Conservation (phyloP, 2,113 vertebrate species). For the Catharus minimus region DNA sequence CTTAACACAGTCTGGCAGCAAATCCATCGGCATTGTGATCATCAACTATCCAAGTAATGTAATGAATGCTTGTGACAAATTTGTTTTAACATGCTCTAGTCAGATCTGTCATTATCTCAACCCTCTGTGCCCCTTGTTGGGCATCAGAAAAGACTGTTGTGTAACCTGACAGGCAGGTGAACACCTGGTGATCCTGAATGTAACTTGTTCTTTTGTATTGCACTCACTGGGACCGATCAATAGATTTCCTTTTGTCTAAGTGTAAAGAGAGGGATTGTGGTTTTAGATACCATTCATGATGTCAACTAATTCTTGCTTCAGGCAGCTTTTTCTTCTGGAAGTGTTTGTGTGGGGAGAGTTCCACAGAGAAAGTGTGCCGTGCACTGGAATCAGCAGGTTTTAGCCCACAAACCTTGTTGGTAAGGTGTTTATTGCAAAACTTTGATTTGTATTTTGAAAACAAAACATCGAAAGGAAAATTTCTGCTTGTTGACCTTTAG, state of each 20-base stretch:
- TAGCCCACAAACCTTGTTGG: constrained; percentile 90
- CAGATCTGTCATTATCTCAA: neutral
- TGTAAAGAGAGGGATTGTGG: neutral
- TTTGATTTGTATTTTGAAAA: neutral
- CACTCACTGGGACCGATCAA: neutral
- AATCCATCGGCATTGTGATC: neutral
- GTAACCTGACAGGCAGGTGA: neutral
- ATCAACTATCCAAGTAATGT: neutral
- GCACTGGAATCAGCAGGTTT: constrained; percentile 85
- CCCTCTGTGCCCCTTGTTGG: neutral
- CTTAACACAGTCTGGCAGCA: neutral
- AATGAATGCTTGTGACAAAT: neutral
- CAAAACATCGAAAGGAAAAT: neutral
- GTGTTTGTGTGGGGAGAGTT: constrained; percentile 86
- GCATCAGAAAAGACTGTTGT: neutral
- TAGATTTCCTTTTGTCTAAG: fast-evolving
- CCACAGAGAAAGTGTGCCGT: constrained; percentile 81
- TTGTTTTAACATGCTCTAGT: neutral
- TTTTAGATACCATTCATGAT: neutral
- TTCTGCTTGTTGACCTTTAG: neutral
- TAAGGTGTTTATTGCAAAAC: constrained; percentile 64
- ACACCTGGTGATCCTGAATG: neutral
- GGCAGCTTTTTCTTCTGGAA: constrained; percentile 96
- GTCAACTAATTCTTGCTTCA: constrained; percentile 51
- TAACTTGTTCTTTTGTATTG: neutral